phyloP scores from a whole-genome alignment of 2,113 vertebrate species.

The Oxyruncus cristatus region DNA sequence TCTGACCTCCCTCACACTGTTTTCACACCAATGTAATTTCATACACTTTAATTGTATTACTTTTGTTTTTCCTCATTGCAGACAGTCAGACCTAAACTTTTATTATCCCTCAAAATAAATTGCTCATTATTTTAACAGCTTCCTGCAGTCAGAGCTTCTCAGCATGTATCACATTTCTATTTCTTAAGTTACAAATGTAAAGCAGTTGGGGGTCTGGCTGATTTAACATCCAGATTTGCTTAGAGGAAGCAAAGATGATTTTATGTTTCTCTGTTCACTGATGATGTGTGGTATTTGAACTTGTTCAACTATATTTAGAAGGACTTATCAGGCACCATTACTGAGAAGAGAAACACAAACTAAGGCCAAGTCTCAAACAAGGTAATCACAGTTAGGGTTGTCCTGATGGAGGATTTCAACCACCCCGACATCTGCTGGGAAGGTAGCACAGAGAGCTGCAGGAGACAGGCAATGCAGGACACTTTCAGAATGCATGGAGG shows the following conservation, averaged over 20 bases:
- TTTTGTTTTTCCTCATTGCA: neutral
- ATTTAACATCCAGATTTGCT: constrained; percentile 15
- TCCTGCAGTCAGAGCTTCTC: constrained; percentile 27
- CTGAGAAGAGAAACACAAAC: neutral
- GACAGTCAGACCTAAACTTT: neutral
- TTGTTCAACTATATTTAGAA: neutral
- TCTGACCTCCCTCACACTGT: neutral
- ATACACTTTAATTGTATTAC: neutral
- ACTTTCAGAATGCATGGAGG: neutral
- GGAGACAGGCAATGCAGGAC: neutral
- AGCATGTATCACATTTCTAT: constrained; percentile 18
- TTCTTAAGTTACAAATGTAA: constrained; percentile 41
- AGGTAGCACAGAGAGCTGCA: neutral
- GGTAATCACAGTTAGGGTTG: neutral
- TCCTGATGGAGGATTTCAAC: neutral
- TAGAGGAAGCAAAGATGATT: neutral
- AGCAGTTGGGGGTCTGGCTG: constrained; percentile 14
- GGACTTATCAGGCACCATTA: neutral
- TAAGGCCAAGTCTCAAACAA: neutral
- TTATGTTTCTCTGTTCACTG: neutral
- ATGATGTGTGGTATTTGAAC: neutral
- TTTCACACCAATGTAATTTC: neutral
- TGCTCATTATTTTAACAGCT: constrained; percentile 44
- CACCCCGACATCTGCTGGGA: neutral
- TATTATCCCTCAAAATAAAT: constrained; percentile 25